Evolutionary conservation across 2,797 vertebrate genomes (phyloP).

Genomic region (Oreochromis grahami): DNA sequence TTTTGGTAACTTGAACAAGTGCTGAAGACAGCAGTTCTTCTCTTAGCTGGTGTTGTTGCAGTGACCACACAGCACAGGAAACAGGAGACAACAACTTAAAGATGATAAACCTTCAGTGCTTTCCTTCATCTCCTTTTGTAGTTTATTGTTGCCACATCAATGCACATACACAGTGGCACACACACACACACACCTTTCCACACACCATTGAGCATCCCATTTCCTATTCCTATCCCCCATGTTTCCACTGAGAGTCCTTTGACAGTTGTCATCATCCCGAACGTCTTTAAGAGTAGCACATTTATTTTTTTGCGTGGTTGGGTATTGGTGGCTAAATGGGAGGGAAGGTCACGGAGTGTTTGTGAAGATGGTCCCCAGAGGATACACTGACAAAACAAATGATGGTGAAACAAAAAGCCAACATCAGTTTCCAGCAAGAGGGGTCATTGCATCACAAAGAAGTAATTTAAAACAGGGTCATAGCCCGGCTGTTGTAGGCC

Average conservation of each 20-base stretch:
- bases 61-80: background rate
- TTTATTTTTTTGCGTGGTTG: background rate
- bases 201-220: slow-evolving; percentile 34
- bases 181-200: background rate
- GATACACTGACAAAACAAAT: slow-evolving; percentile 35
- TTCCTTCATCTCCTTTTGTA: background rate
- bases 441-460: slow-evolving; percentile 59
- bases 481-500: background rate
- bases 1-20: slow-evolving; percentile 13
- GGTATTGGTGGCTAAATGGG: slow-evolving; percentile 17
- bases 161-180: background rate
- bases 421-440: slow-evolving; percentile 23
- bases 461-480: slow-evolving; percentile 55
- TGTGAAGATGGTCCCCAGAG: slow-evolving; percentile 35
- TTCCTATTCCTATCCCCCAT: slow-evolving; percentile 12
- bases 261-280: background rate
- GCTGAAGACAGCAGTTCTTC: slow-evolving; percentile 23
- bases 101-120: background rate
- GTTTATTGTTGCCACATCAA: background rate
- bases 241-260: slow-evolving; percentile 26
- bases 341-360: slow-evolving; percentile 53
- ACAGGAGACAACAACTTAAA: background rate
- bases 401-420: slow-evolving; percentile 48
- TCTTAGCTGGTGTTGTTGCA: background rate
- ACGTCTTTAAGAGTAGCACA: background rate